Percentiles rank a stretch among this genome's conserved stretches.
These are phyloP conservation scores for Machimus atricapillus DNA, from an alignment of 2,888 invertebrate species.

Conservation along the genomic window DNA sequence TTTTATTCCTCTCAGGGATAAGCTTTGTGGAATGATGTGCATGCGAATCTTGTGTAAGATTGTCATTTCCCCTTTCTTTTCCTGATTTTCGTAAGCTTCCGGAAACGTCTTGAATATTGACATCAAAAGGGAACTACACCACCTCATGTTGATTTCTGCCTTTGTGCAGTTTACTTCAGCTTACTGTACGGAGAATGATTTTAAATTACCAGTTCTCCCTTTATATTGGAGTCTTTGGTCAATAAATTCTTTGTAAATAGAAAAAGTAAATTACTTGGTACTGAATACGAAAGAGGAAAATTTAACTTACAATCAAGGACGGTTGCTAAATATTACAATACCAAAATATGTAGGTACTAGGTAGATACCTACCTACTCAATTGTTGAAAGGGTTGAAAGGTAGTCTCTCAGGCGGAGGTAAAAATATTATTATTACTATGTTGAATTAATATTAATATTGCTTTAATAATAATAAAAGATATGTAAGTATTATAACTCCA, in stretches of 20 bases:
- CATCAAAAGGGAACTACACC: background rate
- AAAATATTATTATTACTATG: too few relatives aligned
- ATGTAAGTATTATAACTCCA: too few relatives aligned
- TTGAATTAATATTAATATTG: too few relatives aligned
- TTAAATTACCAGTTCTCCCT: background rate
- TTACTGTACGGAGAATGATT: background rate
- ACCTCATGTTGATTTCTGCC: background rate
- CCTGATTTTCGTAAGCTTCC: background rate
- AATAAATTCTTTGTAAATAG: background rate
- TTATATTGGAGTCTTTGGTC: background rate
- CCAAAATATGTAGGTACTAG: background rate
- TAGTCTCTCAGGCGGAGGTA: too few relatives aligned
- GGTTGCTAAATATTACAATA: background rate
- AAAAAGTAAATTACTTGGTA: background rate
- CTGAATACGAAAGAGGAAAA: background rate
- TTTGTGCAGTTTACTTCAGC: background rate
- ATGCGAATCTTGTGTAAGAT: constrained; percentile 19
- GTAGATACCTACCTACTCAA: too few relatives aligned
- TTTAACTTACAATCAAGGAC: background rate
- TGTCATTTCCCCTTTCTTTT: constrained; percentile 10
- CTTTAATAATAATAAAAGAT: too few relatives aligned
- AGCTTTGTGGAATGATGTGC: background rate
- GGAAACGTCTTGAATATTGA: background rate
- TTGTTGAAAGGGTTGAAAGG: background rate
- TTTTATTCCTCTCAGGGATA: constrained; percentile 18